A percentile compares a stretch with the other conserved stretches of the same genome.
These are phyloP conservation scores for Echinometra lucunter DNA, from an alignment of 53 echinoderm and acorn worm genomes.

Conservation along the genomic window DNA sequence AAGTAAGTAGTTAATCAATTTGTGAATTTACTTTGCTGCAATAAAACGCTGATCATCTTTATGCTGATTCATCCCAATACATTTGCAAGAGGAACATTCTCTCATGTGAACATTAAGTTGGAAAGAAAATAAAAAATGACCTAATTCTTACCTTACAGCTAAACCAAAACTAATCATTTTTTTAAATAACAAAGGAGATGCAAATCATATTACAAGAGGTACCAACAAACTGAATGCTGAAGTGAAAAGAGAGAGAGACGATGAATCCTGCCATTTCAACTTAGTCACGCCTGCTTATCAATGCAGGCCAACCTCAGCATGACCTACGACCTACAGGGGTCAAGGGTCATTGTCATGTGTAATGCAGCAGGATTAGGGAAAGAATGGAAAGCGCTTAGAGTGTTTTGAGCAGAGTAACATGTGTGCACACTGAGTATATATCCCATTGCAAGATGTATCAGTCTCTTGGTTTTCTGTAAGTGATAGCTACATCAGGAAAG, in stretches of 20 bases:
- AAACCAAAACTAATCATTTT: no score
- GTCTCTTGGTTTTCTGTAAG: slow-evolving; percentile 13
- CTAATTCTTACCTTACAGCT: no score
- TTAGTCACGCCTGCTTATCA: slow-evolving; percentile 66
- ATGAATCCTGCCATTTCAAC: slow-evolving; percentile 42
- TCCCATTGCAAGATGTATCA: neutral
- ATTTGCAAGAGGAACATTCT: no score
- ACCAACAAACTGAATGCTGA: neutral
- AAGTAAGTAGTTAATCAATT: no score
- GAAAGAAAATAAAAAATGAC: no score
- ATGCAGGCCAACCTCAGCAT: slow-evolving; percentile 25
- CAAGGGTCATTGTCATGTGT: slow-evolving; percentile 61
- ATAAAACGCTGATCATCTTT: no score
- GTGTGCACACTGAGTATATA: neutral
- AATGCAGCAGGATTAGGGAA: neutral
- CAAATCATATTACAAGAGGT: no score
- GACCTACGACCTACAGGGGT: slow-evolving; percentile 51
- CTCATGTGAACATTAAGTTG: no score
- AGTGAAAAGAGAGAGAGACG: neutral
- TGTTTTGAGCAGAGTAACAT: slow-evolving; percentile 35
- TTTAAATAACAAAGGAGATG: no score
- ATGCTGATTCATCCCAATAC: no score
- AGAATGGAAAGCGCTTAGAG: slow-evolving; percentile 24
- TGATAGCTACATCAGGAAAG: slow-evolving; percentile 3
- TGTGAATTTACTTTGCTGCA: no score